These are phyloP conservation scores for Pristionchus entomophagus DNA, from an alignment of 2,888 invertebrate genomes.

Conservation along the genomic window DNA sequence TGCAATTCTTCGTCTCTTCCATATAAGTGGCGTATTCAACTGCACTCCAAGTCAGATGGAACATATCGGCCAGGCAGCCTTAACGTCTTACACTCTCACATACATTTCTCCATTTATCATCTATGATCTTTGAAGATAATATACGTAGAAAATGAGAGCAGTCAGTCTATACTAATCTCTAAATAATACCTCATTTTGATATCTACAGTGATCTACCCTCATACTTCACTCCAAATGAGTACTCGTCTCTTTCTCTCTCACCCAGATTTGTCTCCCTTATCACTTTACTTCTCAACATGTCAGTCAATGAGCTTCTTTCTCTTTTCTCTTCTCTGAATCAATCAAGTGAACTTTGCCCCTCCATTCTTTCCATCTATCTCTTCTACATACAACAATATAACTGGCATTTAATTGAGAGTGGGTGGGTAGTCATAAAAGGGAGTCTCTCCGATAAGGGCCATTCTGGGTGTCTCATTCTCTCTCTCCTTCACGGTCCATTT, in stretches of 20 bases:
- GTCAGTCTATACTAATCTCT: too few relatives aligned
- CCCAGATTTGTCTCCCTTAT: slow-evolving; percentile 30
- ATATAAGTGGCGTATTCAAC: slow-evolving; percentile 73
- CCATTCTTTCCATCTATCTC: background rate
- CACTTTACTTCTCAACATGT: slow-evolving; percentile 1
- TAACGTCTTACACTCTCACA: too few relatives aligned
- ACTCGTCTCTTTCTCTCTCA: background rate
- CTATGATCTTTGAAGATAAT: too few relatives aligned
- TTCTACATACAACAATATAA: background rate
- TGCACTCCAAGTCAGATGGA: slow-evolving; percentile 71
- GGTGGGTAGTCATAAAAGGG: slow-evolving; percentile 36
- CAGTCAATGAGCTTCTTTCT: slow-evolving; percentile 1
- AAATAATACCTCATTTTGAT: too few relatives aligned
- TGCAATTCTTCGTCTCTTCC: slow-evolving; percentile 67
- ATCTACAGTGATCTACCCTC: background rate
- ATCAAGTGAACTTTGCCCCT: background rate
- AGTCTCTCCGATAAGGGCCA: background rate
- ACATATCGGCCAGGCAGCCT: slow-evolving; percentile 71
- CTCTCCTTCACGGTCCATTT: slow-evolving; percentile 19
- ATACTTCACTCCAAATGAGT: background rate
- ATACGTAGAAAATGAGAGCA: too few relatives aligned
- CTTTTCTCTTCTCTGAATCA: slow-evolving; percentile 4
- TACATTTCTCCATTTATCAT: too few relatives aligned
- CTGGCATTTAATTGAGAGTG: background rate
- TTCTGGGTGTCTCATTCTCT: background rate